phyloP scores from a whole-genome alignment of 2,113 vertebrate genomes.

The Microcebus jonahi region DNA sequence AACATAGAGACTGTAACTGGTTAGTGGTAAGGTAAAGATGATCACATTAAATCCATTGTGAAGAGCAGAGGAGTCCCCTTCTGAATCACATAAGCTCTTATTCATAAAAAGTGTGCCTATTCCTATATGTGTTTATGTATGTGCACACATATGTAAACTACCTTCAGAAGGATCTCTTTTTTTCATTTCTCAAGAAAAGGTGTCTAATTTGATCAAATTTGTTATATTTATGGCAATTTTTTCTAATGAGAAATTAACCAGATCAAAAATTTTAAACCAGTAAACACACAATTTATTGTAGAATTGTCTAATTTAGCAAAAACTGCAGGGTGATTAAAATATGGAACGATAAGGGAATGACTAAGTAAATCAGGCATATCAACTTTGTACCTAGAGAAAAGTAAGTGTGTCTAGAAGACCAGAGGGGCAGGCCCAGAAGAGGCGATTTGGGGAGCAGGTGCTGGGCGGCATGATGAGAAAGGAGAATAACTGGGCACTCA shows the following conservation, averaged over 20 bases:
- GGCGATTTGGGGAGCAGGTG: neutral
- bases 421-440: neutral
- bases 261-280: neutral
- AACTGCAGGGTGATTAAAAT: neutral
- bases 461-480: neutral
- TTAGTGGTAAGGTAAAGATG: neutral
- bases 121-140: neutral
- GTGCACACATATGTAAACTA: neutral
- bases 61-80: neutral
- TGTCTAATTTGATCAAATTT: neutral
- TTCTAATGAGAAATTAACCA: slow-evolving; percentile 48
- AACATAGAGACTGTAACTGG: neutral
- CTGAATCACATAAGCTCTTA: neutral
- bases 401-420: neutral
- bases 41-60: neutral
- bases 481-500: neutral
- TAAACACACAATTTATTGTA: neutral
- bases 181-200: slow-evolving; percentile 21
- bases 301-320: slow-evolving; percentile 38
- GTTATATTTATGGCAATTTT: neutral
- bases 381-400: neutral
- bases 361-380: neutral
- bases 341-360: neutral
- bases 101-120: neutral
- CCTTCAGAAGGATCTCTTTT: neutral